Percentiles rank a stretch among this genome's conserved stretches.
Evolutionary conservation across 1,140 invertebrate species (phyloP).

Genomic region (Pseudomyrmex gracilis): DNA sequence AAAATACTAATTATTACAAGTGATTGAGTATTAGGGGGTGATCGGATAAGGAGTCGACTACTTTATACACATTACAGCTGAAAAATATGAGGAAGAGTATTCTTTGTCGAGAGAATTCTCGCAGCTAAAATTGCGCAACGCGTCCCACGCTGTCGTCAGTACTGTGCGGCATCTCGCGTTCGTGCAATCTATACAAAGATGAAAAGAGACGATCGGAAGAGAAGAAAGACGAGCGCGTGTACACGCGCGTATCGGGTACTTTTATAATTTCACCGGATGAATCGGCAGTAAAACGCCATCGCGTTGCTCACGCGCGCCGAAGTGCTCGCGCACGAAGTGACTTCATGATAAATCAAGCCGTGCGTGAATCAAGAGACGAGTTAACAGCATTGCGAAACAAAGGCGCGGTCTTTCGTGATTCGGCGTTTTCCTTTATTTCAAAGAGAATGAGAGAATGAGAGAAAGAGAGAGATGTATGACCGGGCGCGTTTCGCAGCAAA

Average conservation of each 20-base stretch:
- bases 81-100: conserved; percentile 36
- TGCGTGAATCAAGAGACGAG: conserved; percentile 58
- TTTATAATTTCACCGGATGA: conserved; percentile 73
- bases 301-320: conserved; percentile 27
- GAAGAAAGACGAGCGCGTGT: conserved; percentile 17
- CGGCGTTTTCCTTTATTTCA: conserved; percentile 34
- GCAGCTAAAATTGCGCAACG: conserved; percentile 60
- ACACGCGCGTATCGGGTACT: conserved; percentile 46
- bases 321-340: conserved; percentile 55
- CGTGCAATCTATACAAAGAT: not conserved
- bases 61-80: not conserved
- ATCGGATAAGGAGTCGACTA: no score
- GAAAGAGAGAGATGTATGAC: not conserved
- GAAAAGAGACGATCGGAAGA: conserved; percentile 39
- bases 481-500: conserved; percentile 35
- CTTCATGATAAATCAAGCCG: conserved; percentile 53
- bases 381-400: conserved; percentile 58
- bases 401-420: conserved; percentile 58
- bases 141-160: conserved; percentile 59
- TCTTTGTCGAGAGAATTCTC: conserved; percentile 13
- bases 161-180: conserved; percentile 37
- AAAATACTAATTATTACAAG: no score
- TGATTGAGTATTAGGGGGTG: no score
- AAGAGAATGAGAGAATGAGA: not conserved
- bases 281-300: conserved; percentile 65